These are phyloP conservation scores for Acronicta aceris DNA, from an alignment of 2,888 invertebrate species.

Conservation along the genomic window DNA sequence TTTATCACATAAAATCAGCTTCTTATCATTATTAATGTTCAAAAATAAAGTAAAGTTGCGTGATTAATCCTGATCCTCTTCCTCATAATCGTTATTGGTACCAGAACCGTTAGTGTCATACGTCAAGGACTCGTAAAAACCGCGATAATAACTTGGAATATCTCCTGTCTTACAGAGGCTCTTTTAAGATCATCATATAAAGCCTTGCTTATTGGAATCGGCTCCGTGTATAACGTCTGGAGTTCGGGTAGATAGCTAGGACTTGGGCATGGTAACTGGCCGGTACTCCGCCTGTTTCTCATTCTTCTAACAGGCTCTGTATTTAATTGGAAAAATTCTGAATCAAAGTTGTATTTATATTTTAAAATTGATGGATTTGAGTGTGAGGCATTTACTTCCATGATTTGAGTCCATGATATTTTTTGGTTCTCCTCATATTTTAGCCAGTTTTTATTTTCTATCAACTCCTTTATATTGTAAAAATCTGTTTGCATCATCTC, in stretches of 20 bases:
- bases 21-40: too few relatives aligned
- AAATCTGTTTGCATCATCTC: constrained; percentile 25
- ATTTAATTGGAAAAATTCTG: neutral
- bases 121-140: too few relatives aligned
- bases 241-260: too few relatives aligned
- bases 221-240: constrained; percentile 6
- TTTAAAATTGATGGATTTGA: too few relatives aligned
- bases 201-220: constrained; percentile 13
- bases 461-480: constrained; percentile 18
- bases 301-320: constrained; percentile 4
- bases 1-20: too few relatives aligned
- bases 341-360: too few relatives aligned
- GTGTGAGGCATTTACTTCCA: constrained; percentile 12
- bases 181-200: constrained; percentile 9
- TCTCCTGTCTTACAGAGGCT: constrained; percentile 15
- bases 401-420: neutral
- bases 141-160: neutral
- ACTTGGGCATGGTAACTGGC: too few relatives aligned
- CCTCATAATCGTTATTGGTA: too few relatives aligned
- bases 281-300: neutral
- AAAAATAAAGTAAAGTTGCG: too few relatives aligned
- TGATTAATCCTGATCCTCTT: too few relatives aligned
- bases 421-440: constrained; percentile 11
- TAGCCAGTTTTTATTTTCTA: constrained; percentile 14
- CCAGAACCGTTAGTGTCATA: too few relatives aligned